phyloP scores from a whole-genome alignment of 2,797 vertebrate species.

The Amphiprion clarkii region DNA sequence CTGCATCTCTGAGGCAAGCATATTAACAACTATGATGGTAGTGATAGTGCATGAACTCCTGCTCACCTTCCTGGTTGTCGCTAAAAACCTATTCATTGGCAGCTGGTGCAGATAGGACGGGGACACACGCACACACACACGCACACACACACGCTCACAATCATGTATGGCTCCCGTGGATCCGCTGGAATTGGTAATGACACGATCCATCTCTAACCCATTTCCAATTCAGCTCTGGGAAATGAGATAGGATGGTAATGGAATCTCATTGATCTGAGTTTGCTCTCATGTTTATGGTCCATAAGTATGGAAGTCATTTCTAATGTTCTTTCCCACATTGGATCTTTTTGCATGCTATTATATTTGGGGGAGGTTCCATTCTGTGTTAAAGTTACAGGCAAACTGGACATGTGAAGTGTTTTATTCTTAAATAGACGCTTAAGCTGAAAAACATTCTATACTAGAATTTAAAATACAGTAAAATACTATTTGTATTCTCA shows the following conservation, averaged over 20 bases:
- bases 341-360: slow-evolving; percentile 64
- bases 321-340: slow-evolving; percentile 73
- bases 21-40: slow-evolving; percentile 60
- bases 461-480: background rate
- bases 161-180: slow-evolving; percentile 72
- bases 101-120: slow-evolving; percentile 65
- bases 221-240: slow-evolving; percentile 83
- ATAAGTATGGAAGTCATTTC: slow-evolving; percentile 81
- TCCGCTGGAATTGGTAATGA: slow-evolving; percentile 84
- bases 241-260: slow-evolving; percentile 85
- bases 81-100: slow-evolving; percentile 81
- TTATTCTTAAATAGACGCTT: slow-evolving; percentile 4
- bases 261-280: slow-evolving; percentile 86
- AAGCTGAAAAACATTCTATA: background rate
- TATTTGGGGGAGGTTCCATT: slow-evolving; percentile 39
- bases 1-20: slow-evolving; percentile 29
- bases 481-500: background rate
- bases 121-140: slow-evolving; percentile 41
- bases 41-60: slow-evolving; percentile 77
- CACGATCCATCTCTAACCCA: slow-evolving; percentile 83
- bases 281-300: slow-evolving; percentile 83
- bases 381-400: slow-evolving; percentile 7
- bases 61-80: slow-evolving; percentile 81
- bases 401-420: slow-evolving; percentile 22
- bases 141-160: slow-evolving; percentile 35